Evolutionary conservation across 2,113 vertebrate species (phyloP).

Genomic region (Delphinapterus leucas): DNA sequence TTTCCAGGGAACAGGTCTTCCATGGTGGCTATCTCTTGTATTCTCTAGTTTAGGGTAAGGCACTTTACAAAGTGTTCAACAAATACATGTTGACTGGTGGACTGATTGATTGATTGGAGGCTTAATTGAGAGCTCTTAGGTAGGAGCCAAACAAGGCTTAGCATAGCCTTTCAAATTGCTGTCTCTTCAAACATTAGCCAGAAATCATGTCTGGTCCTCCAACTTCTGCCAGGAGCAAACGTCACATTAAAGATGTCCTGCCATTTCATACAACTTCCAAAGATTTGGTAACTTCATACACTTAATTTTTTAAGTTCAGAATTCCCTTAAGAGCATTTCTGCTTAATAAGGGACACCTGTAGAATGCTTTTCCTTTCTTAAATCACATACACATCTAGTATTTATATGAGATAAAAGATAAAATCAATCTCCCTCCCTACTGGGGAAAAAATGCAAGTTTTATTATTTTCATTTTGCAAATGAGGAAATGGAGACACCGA

Average conservation of each 20-base stretch:
- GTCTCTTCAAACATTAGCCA: constrained; percentile 32
- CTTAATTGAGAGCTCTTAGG: constrained; percentile 38
- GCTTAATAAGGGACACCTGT: constrained; percentile 20
- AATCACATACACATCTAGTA: not conserved
- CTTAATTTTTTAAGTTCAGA: constrained; percentile 36
- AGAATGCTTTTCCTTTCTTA: not conserved
- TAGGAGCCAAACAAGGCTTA: constrained; percentile 46
- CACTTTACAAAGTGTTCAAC: constrained; percentile 45
- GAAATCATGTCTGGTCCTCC: constrained; percentile 40
- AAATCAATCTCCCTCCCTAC: not conserved
- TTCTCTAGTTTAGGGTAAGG: constrained; percentile 26
- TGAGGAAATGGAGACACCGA: not conserved
- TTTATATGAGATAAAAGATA: constrained; percentile 38
- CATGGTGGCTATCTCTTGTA: not conserved
- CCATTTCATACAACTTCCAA: not conserved
- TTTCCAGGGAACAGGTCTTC: not conserved
- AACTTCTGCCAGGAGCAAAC: not conserved
- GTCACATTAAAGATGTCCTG: constrained; percentile 16
- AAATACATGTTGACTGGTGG: constrained; percentile 9
- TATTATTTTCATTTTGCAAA: constrained; percentile 42
- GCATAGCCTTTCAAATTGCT: constrained; percentile 36
- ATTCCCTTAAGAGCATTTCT: constrained; percentile 37
- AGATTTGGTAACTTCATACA: constrained; percentile 26
- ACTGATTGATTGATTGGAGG: not conserved
- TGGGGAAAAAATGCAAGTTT: not conserved